Conservation (phyloP, 2,888 invertebrate genomes). For the Brachynemurus nebulosus region DNA sequence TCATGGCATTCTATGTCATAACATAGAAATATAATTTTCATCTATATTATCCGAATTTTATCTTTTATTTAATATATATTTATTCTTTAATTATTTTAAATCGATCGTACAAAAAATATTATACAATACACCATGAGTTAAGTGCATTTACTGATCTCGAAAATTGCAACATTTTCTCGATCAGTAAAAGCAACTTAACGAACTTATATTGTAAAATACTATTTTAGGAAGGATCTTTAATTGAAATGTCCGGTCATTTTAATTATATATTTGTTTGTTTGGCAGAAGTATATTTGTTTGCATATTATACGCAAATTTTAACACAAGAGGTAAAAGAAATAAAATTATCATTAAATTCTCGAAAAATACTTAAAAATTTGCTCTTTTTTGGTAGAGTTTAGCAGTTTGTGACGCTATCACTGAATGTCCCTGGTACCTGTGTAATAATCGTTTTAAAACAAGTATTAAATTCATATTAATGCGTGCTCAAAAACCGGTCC, state of each 20-base stretch:
- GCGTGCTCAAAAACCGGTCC: slow-evolving; percentile 13
- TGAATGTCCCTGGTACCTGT: slow-evolving; percentile 16
- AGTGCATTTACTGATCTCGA: no score
- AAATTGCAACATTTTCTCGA: no score
- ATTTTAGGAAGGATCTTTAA: slow-evolving; percentile 17
- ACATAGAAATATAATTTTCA: no score
- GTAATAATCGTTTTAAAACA: slow-evolving; percentile 10
- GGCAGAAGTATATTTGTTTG: slow-evolving; percentile 13
- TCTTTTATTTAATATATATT: no score
- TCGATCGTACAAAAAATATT: no score
- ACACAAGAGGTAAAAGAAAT: slow-evolving; percentile 11
- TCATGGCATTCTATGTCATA: no score
- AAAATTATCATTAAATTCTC: neutral
- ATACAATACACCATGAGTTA: no score
- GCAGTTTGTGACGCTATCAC: slow-evolving; percentile 10
- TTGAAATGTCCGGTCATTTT: slow-evolving; percentile 14
- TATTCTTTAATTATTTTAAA: no score
- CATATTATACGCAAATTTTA: slow-evolving; percentile 16
- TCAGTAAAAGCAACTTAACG: no score
- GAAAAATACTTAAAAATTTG: neutral
- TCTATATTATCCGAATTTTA: no score
- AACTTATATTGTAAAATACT: no score
- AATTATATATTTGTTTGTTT: slow-evolving; percentile 12
- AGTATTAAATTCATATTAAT: slow-evolving; percentile 14
- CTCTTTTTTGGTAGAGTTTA: slow-evolving; percentile 11